Evolutionary conservation across 2,797 vertebrate species (phyloP).

Genomic region (Xerus rutilus): DNA sequence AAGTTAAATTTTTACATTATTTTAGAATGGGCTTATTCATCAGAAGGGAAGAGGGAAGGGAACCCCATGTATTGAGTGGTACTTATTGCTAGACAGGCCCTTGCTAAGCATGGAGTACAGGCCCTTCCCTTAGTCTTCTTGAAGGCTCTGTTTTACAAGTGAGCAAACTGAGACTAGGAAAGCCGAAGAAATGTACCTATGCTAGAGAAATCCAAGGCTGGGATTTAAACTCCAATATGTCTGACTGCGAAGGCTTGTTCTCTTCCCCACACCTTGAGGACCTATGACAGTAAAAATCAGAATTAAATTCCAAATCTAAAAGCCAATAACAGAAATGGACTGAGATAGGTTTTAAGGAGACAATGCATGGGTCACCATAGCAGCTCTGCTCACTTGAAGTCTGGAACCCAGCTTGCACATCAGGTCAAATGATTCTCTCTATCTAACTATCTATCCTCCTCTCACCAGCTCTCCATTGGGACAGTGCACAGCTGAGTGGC

Average conservation of each 20-base stretch:
- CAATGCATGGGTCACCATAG: fast-evolving
- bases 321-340: not conserved
- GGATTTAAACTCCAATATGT: not conserved
- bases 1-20: not conserved
- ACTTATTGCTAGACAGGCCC: not conserved
- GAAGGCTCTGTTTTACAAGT: not conserved
- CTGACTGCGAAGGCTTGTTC: not conserved
- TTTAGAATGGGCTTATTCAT: not conserved
- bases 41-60: not conserved
- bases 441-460: too few species aligned
- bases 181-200: not conserved
- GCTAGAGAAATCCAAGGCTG: not conserved
- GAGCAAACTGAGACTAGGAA: not conserved
- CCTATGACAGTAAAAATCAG: not conserved
- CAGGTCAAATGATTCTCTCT: not conserved
- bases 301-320: conserved; percentile 19
- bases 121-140: not conserved
- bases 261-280: not conserved
- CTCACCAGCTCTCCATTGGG: not conserved
- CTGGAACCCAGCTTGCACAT: not conserved
- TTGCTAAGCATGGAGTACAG: not conserved
- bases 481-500: not conserved
- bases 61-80: too few species aligned
- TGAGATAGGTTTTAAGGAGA: not conserved
- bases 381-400: not conserved